Evolutionary conservation across 2,888 invertebrate genomes (phyloP).

Genomic region (Chromoteleia sp.): DNA sequence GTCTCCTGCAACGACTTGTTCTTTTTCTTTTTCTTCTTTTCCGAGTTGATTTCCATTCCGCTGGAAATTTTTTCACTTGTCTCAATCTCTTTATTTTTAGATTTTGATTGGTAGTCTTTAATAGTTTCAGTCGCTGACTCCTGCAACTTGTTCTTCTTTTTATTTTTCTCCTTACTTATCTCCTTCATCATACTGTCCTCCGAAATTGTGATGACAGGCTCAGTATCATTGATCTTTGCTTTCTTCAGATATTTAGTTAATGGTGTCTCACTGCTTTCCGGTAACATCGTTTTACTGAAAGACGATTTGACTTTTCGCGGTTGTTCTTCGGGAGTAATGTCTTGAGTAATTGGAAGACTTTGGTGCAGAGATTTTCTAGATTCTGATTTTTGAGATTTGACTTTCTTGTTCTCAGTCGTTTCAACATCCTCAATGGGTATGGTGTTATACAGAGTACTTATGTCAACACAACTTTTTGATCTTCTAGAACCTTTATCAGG

Average conservation of each 20-base stretch:
- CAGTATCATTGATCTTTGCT: slow-evolving; percentile 77
- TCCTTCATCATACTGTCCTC: not conserved
- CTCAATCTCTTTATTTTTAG: too few species aligned
- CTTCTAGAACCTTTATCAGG: slow-evolving; percentile 8
- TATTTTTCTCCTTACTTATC: slow-evolving; percentile 3
- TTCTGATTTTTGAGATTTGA: slow-evolving; percentile 22
- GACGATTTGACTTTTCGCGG: slow-evolving; percentile 13
- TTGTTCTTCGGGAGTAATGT: not conserved
- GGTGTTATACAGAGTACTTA: not conserved
- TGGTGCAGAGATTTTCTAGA: slow-evolving; percentile 30
- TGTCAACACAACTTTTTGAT: slow-evolving; percentile 23
- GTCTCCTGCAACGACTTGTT: slow-evolving; percentile 13
- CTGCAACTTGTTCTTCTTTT: slow-evolving; percentile 26
- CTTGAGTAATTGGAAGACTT: slow-evolving; percentile 6
- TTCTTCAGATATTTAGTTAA: slow-evolving; percentile 76
- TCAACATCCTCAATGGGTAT: not conserved
- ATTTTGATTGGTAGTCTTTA: too few species aligned
- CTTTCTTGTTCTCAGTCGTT: not conserved
- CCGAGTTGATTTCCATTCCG: too few species aligned
- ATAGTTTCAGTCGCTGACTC: not conserved
- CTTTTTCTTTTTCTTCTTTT: slow-evolving; percentile 17
- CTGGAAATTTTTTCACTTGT: too few species aligned
- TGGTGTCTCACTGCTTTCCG: slow-evolving; percentile 71
- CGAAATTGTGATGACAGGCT: slow-evolving; percentile 68
- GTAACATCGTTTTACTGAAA: slow-evolving; percentile 43